Conservation (phyloP, 1,140 invertebrate genomes). For the Drosophila kikkawai region DNA sequence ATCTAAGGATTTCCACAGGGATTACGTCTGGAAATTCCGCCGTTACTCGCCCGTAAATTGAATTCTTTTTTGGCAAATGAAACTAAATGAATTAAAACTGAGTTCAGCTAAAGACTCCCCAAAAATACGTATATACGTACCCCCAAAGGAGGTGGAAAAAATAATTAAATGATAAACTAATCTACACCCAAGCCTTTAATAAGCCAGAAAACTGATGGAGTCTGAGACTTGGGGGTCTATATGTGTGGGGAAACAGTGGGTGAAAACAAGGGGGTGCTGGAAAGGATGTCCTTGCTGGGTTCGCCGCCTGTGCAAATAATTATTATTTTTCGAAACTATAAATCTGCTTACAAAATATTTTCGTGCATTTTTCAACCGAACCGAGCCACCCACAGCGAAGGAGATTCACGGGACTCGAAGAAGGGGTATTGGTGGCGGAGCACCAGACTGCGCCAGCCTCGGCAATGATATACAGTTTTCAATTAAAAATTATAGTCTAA, state of each 20-base stretch:
- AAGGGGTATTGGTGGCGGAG: background rate
- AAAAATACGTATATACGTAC: constrained; percentile 1
- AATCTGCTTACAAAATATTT: constrained; percentile 79
- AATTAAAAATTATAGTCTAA: constrained; percentile 77
- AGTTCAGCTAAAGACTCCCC: constrained; percentile 16
- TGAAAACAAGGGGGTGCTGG: background rate
- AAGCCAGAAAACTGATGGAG: constrained; percentile 52
- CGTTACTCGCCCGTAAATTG: constrained; percentile 48
- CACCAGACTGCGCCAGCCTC: constrained; percentile 56
- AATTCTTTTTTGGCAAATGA: constrained; percentile 73
- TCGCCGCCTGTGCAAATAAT: constrained; percentile 75
- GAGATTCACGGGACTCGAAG: background rate
- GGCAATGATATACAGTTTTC: constrained; percentile 76
- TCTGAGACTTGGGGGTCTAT: constrained; percentile 26
- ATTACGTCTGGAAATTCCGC: constrained; percentile 48
- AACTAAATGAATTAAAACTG: constrained; percentile 76
- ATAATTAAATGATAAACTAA: constrained; percentile 83
- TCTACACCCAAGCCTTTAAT: constrained; percentile 67
- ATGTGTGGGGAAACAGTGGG: background rate
- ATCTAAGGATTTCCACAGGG: constrained; percentile 56
- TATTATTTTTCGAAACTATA: constrained; percentile 80
- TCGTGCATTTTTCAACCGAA: constrained; percentile 62
- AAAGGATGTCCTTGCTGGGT: constrained; percentile 45
- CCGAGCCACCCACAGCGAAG: constrained; percentile 31
- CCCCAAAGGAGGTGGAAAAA: constrained; percentile 54